A percentile compares a stretch with the other conserved stretches of the same genome.
phyloP scores from a whole-genome alignment of 2,888 invertebrate species.

The Capitulum mitella region DNA sequence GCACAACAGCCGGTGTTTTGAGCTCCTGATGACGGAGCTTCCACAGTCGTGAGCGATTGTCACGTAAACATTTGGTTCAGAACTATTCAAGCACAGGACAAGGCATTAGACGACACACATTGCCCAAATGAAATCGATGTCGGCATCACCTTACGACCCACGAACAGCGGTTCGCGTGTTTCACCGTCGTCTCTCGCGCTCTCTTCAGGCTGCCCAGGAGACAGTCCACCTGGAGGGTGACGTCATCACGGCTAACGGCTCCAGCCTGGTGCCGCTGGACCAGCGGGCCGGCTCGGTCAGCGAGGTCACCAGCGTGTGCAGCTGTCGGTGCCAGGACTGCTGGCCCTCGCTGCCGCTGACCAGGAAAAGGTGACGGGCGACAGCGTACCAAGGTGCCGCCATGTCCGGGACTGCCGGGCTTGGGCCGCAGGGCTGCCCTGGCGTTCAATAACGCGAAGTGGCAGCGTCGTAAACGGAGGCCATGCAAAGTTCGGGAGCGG shows the following conservation, averaged over 20 bases:
- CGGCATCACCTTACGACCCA: neutral
- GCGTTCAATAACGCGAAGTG: too few relatives aligned
- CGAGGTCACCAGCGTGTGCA: slow-evolving; percentile 15
- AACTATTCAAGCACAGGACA: neutral
- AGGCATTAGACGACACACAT: too few relatives aligned
- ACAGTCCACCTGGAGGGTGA: slow-evolving; percentile 50
- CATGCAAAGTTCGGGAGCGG: too few relatives aligned
- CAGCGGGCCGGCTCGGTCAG: neutral
- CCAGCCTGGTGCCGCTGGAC: neutral
- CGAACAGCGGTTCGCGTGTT: neutral
- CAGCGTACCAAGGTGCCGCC: too few relatives aligned
- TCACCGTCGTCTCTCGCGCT: neutral
- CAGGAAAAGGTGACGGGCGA: neutral
- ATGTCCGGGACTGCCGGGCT: too few relatives aligned
- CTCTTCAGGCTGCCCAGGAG: slow-evolving; percentile 45
- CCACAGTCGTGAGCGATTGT: too few relatives aligned
- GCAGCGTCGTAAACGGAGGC: too few relatives aligned
- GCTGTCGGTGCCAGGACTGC: neutral
- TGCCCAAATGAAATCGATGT: too few relatives aligned
- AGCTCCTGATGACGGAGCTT: too few relatives aligned
- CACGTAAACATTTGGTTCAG: neutral
- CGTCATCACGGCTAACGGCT: slow-evolving; percentile 41
- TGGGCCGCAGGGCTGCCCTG: too few relatives aligned
- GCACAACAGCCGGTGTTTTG: too few relatives aligned
- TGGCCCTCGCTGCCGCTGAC: neutral